Evolutionary conservation across 2,888 invertebrate genomes (phyloP), one percentile per base, ranked within the genome.

Genomic region (Coleophora flavipennella): DNA sequence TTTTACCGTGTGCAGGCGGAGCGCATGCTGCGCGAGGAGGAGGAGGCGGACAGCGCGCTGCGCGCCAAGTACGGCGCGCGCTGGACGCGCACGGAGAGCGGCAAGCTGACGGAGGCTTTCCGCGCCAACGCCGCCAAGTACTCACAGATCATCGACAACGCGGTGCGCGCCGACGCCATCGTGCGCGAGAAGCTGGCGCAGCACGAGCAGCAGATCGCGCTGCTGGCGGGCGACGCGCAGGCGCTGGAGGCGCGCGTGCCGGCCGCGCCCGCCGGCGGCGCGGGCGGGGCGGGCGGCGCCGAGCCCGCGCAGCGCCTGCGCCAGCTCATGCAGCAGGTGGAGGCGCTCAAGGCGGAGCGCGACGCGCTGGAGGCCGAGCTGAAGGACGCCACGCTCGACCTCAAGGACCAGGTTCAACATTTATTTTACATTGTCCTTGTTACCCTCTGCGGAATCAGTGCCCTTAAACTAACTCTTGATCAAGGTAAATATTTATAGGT

Each of bases 11-110:
- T 11, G 53, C 60, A 91, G 89, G 88, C 92, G 39, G 93, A 93
- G 57, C 84, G 92, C 44, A 86, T 95, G 88, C 78, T 99, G 54
- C 91, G 92, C 57, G 98, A 98, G 72, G 99, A 99, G 78, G 91
- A 91, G 51, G 90, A 92, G 53, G 94, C 96, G 1, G 99, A 99
- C 74, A 90, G 90, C 56, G 90, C 94, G 61, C 86, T 99, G 51
- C 88, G 95, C 43, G 83, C 86, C 33, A 98, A 99, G 85, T 97
- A 99, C 72, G 95, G 94, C 58, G 93, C 94, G 48, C 90, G 92
- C 47, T 99, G 99, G 99, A 89, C 91, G 1, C 89, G 99, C 59
- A 95, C 95, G 14, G 88, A 94, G 1, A 97, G 97, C 0, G 90
- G 88, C 14, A 91, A 91, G 67, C 88, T 99, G 41, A 99, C 97